Percentiles rank a stretch among this genome's conserved stretches.
phyloP scores from a whole-genome alignment of 1,140 invertebrate genomes.

The Dreissena rostriformis region DNA sequence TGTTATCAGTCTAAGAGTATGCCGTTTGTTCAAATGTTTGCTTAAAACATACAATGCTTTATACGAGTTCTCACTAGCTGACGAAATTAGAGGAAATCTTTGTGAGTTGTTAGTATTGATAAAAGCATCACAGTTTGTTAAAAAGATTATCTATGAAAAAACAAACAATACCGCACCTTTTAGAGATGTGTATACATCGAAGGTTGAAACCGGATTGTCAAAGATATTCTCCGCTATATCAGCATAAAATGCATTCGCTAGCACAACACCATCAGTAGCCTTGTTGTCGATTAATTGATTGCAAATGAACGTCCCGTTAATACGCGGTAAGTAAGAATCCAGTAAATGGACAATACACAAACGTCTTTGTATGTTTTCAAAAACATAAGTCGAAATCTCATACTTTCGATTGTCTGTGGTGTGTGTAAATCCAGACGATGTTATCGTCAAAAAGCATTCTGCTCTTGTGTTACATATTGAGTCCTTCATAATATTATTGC shows the following conservation, averaged over 20 bases:
- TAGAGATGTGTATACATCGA: slow-evolving; percentile 5
- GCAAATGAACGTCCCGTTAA: slow-evolving; percentile 2
- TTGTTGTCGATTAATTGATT: background rate
- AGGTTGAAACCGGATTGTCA: slow-evolving; percentile 21
- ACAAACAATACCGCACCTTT: background rate
- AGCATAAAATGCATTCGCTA: background rate
- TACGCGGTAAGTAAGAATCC: background rate
- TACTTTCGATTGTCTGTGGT: background rate
- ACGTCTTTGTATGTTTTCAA: slow-evolving; percentile 8
- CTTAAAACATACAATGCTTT: too few species aligned
- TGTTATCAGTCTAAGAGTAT: too few species aligned
- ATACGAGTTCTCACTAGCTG: too few species aligned
- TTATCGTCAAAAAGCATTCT: background rate
- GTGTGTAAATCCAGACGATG: background rate
- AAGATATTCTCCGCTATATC: slow-evolving; percentile 24
- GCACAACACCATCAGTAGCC: background rate
- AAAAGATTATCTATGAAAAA: too few species aligned
- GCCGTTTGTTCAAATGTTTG: too few species aligned
- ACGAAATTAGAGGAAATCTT: too few species aligned
- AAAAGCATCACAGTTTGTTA: too few species aligned
- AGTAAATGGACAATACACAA: slow-evolving; percentile 8
- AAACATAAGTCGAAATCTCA: slow-evolving; percentile 25
- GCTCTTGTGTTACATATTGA: background rate
- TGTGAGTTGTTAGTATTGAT: too few species aligned
- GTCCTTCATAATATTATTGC: slow-evolving; percentile 15